Conservation (phyloP, 2,888 invertebrate genomes). For the Drosophila birchii region DNA sequence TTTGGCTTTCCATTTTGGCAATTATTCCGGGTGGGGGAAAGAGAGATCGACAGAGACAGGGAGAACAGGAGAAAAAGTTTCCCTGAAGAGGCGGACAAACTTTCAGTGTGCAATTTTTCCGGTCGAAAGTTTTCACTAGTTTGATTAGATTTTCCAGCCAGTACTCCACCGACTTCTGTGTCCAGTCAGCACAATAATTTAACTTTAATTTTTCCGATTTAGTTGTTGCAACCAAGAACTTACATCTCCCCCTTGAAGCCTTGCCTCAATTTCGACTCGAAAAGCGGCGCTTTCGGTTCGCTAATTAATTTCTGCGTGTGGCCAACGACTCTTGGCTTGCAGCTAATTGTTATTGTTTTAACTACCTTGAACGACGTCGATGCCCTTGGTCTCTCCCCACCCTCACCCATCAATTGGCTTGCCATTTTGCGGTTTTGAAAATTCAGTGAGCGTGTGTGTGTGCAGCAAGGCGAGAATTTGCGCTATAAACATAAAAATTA, state of each 20-base stretch:
- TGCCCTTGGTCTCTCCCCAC: neutral
- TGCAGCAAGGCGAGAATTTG: conserved; percentile 77
- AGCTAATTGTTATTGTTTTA: conserved; percentile 78
- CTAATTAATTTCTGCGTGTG: conserved; percentile 77
- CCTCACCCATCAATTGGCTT: conserved; percentile 26
- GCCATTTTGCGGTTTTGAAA: conserved; percentile 52
- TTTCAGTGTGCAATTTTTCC: conserved; percentile 66
- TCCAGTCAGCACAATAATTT: conserved; percentile 42
- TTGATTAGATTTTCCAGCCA: conserved; percentile 42
- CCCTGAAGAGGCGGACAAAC: conserved; percentile 46
- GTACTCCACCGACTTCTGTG: conserved; percentile 12
- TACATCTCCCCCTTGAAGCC: conserved; percentile 11
- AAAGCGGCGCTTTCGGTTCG: conserved; percentile 27
- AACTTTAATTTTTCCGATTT: conserved; percentile 30
- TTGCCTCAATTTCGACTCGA: conserved; percentile 51
- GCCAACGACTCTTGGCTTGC: conserved; percentile 69
- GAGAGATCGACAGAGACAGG: conserved; percentile 5
- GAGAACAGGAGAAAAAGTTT: conserved; percentile 46
- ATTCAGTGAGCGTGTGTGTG: conserved; percentile 67
- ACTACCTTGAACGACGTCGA: conserved; percentile 59
- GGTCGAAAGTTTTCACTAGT: conserved; percentile 62
- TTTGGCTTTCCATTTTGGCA: conserved; percentile 69
- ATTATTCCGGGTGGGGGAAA: conserved; percentile 53
- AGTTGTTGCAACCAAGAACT: conserved; percentile 27
- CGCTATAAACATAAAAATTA: conserved; percentile 83